Evolutionary conservation across 92 coral and sea anemone genomes (phyloP), one percentile per base, ranked within the genome.

Genomic region (Palythoa heliodiscus): DNA sequence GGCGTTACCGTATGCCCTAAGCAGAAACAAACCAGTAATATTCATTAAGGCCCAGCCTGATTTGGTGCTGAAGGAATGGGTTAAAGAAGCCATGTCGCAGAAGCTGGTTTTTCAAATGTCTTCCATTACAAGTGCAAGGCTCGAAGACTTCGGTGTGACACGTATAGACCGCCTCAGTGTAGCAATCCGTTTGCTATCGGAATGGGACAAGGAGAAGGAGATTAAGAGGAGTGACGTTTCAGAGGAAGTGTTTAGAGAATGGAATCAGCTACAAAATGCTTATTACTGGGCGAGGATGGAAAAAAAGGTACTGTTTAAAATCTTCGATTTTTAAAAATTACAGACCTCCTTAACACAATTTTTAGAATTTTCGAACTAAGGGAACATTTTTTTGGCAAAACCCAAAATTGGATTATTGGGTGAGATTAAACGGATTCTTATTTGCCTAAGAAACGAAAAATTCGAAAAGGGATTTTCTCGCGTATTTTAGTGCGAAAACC

Each of bases 11-110:
- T 80, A 80, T 14, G 84, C 84, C 17, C 58, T 80, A 5, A 80
- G 84, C 74, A 80, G 60, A 66, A 80, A 66, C 63, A 80, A 80
- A 66, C 84, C 84, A 9, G 60, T 80, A 40, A 80, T 80, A 66
- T 80, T 80, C 58, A 48, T 80, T 61, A 80, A 80, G 43, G 84
- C 84, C 7, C 84, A 80, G 74, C 84, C 84, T 7, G 84, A 80
- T 67, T 80, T 80, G 20, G 15, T 80, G 60, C 63, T 80, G 61
- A 80, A 64, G 19, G 84, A 80, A 1, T 80, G 84, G 84, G 16
- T 67, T 8, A 80, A 80, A 20, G 84, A 80, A 23, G 40, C 58
- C 9, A 67, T 80, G n/a, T 66, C 75, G n/a, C 60, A 80, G n/a
- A 80, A 17, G 43, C 84, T 80, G 20, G 73, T 80, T 24, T 66